A percentile compares a stretch with the other conserved stretches of the same genome.
These are phyloP conservation scores for Hylia prasina DNA, from an alignment of 2,113 vertebrate genomes.

Conservation along the genomic window DNA sequence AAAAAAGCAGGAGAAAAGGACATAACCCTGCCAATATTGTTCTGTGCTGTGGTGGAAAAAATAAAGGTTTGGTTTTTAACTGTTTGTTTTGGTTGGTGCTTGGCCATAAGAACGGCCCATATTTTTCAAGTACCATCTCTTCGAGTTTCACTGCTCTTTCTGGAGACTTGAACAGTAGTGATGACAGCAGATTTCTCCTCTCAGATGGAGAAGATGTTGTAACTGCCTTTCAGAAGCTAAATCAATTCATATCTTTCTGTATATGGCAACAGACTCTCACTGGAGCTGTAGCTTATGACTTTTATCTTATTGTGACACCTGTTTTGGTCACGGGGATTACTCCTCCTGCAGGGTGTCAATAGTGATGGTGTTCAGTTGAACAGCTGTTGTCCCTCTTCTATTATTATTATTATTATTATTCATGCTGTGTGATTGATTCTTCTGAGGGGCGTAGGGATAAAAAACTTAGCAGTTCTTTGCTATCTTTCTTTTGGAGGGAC, in stretches of 20 bases:
- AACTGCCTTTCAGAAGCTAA: not conserved
- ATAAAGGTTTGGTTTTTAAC: not conserved
- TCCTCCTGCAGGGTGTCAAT: constrained; percentile 29
- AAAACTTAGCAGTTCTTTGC: constrained; percentile 1
- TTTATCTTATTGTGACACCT: constrained; percentile 32
- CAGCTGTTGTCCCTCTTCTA: constrained; percentile 7
- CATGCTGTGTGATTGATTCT: not conserved
- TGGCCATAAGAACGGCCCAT: not conserved
- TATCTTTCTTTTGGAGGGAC: not conserved
- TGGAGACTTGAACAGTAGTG: not conserved
- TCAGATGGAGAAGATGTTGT: not conserved
- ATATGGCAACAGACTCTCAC: not conserved
- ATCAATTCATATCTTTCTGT: not conserved
- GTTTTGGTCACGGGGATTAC: constrained; percentile 15
- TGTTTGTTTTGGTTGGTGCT: not conserved
- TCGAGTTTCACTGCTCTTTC: not conserved
- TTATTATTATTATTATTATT: constrained; percentile 49
- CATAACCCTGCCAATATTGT: not conserved
- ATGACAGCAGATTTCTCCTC: not conserved
- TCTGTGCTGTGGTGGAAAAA: not conserved
- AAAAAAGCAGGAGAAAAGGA: not conserved
- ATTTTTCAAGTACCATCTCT: not conserved
- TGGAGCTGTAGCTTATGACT: not conserved
- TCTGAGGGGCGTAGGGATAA: not conserved
- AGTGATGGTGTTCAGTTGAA: not conserved